Evolutionary conservation across 2,797 vertebrate genomes (phyloP).

Genomic region (Schizothorax lantsangensis): DNA sequence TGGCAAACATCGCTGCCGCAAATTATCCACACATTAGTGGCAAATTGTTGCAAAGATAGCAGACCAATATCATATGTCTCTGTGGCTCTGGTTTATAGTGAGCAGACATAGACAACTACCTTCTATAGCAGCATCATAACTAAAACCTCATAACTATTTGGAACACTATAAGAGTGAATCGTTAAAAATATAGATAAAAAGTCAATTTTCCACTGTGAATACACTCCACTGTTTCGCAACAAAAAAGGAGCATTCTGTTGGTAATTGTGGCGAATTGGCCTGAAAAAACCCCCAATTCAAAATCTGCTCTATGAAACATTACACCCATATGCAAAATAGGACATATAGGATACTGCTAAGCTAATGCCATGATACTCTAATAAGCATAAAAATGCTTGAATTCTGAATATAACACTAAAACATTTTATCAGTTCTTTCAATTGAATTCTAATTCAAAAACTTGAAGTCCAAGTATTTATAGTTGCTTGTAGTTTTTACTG

Average conservation of each 20-base stretch:
- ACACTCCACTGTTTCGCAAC: too few species aligned
- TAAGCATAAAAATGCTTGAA: not conserved
- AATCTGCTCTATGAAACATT: not conserved
- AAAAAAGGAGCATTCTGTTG: not conserved
- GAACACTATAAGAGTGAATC: not conserved
- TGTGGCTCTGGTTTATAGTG: not conserved
- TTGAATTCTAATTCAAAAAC: too few species aligned
- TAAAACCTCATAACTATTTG: not conserved
- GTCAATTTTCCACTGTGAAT: not conserved
- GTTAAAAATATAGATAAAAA: not conserved
- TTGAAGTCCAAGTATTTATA: not conserved
- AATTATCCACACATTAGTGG: not conserved
- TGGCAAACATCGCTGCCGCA: not conserved
- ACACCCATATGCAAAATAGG: too few species aligned
- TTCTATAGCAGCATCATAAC: not conserved
- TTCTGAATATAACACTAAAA: not conserved
- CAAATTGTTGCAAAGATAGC: not conserved
- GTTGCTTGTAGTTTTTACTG: not conserved
- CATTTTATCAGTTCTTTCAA: not conserved
- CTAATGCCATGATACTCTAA: not conserved
- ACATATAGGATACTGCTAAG: not conserved
- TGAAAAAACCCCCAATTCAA: not conserved
- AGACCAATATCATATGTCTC: constrained; percentile 12
- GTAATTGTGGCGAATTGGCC: not conserved
- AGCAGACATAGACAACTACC: not conserved